Evolutionary conservation across 1,140 invertebrate genomes (phyloP).

Genomic region (Diorhabda sublineata): DNA sequence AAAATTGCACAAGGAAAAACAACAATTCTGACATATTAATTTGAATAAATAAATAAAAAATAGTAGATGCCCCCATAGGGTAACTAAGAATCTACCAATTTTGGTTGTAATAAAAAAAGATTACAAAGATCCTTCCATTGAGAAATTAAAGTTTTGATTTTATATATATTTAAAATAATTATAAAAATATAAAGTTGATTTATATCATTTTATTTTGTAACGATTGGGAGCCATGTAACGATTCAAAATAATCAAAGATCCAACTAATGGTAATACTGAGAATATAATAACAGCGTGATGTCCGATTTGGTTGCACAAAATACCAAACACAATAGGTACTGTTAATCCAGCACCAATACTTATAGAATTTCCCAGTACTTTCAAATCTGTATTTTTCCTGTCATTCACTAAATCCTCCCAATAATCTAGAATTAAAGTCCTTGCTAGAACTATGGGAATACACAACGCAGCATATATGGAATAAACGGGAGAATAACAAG

Average conservation of each 20-base stretch:
- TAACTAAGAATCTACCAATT: no score
- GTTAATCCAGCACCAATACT: slow-evolving; percentile 20
- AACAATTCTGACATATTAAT: no score
- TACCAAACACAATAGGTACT: slow-evolving; percentile 22
- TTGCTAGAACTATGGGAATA: slow-evolving; percentile 20
- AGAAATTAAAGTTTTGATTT: no score
- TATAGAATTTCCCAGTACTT: slow-evolving; percentile 13
- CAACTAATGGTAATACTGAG: slow-evolving; percentile 23
- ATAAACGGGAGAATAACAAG: slow-evolving; percentile 26
- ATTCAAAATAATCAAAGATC: slow-evolving; percentile 20
- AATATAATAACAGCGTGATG: slow-evolving; percentile 27
- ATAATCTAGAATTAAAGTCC: slow-evolving; percentile 14
- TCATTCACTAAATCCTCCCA: slow-evolving; percentile 22
- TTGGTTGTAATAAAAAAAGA: no score
- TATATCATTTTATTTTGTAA: neutral
- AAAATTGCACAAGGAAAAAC: no score
- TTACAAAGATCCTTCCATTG: no score
- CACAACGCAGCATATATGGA: slow-evolving; percentile 14
- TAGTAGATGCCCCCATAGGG: no score
- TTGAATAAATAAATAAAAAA: no score
- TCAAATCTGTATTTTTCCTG: slow-evolving; percentile 18
- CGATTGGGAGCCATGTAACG: neutral
- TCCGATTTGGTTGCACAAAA: slow-evolving; percentile 19
- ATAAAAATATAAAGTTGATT: no score
- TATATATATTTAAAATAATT: no score